A percentile compares a stretch with the other conserved stretches of the same genome.
These are phyloP conservation scores for Drosophila ercepeae DNA, from an alignment of 1,140 invertebrate genomes.

Conservation along the genomic window DNA sequence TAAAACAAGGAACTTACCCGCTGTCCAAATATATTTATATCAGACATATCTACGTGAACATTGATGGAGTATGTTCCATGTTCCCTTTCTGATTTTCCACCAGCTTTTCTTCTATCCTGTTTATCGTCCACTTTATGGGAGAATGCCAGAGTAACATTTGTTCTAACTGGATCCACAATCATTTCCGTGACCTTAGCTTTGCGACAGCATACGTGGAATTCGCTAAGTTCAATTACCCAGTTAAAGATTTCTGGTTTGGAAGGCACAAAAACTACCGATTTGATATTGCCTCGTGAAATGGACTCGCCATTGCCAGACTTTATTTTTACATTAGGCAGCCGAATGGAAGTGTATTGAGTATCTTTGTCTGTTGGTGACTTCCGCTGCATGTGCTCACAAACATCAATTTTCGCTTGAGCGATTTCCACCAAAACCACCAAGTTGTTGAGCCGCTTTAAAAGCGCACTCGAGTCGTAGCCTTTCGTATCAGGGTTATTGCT, in stretches of 20 bases:
- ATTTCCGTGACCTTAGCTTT: slow-evolving; percentile 9
- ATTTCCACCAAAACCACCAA: slow-evolving; percentile 61
- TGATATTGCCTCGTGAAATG: slow-evolving; percentile 64
- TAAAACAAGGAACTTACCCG: slow-evolving; percentile 16
- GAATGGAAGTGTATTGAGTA: slow-evolving; percentile 52
- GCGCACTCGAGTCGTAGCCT: slow-evolving; percentile 13
- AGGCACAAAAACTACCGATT: slow-evolving; percentile 25
- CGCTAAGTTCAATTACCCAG: slow-evolving; percentile 60
- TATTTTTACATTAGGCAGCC: slow-evolving; percentile 37
- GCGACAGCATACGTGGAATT: slow-evolving; percentile 49
- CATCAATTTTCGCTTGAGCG: slow-evolving; percentile 48
- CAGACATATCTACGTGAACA: slow-evolving; percentile 66
- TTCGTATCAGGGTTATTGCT: not conserved
- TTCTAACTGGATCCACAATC: slow-evolving; percentile 84
- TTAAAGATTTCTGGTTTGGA: slow-evolving; percentile 36
- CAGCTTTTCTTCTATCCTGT: not conserved
- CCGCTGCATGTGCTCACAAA: slow-evolving; percentile 54
- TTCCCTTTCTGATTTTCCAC: slow-evolving; percentile 1
- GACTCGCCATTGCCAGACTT: slow-evolving; percentile 52
- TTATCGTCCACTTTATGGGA: slow-evolving; percentile 41
- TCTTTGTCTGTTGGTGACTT: not conserved
- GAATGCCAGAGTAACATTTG: slow-evolving; percentile 85
- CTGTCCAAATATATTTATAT: slow-evolving; percentile 38
- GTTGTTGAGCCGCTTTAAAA: slow-evolving; percentile 38
- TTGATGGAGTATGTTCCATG: slow-evolving; percentile 52